These are phyloP conservation scores for Pseudococcus longispinus DNA, from an alignment of 2,888 invertebrate species.

Conservation along the genomic window DNA sequence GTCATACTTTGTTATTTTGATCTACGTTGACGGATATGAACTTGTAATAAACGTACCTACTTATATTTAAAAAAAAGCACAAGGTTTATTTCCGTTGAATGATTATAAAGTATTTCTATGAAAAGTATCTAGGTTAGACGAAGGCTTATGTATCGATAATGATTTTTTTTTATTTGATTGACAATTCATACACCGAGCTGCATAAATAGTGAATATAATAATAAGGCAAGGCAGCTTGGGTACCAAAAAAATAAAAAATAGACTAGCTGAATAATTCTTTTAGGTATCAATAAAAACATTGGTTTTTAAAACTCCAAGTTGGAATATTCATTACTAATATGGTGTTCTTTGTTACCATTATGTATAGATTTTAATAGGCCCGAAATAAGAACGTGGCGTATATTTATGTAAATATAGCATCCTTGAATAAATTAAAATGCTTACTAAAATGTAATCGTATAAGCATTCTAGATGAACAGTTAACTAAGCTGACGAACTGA, in stretches of 20 bases:
- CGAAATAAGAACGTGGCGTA: conserved; percentile 8
- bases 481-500: not conserved
- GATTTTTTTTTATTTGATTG: not conserved
- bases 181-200: not conserved
- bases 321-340: conserved; percentile 2
- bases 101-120: not conserved
- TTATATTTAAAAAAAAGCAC: conserved; percentile 20
- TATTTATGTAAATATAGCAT: conserved; percentile 32
- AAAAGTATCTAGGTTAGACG: not conserved
- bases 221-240: not conserved
- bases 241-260: not conserved
- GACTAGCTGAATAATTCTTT: not conserved
- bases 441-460: conserved; percentile 1
- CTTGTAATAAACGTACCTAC: conserved; percentile 1
- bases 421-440: conserved; percentile 40
- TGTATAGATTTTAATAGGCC: conserved; percentile 25
- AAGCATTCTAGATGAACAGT: not conserved
- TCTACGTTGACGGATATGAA: conserved; percentile 28
- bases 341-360: not conserved
- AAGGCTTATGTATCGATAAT: not conserved
- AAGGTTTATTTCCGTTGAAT: conserved; percentile 8
- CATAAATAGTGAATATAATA: not conserved
- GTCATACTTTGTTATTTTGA: conserved; percentile 34
- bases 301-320: not conserved
- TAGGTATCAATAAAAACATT: not conserved